Evolutionary conservation across 1,140 invertebrate species (phyloP).

Genomic region (Atta cephalotes): DNA sequence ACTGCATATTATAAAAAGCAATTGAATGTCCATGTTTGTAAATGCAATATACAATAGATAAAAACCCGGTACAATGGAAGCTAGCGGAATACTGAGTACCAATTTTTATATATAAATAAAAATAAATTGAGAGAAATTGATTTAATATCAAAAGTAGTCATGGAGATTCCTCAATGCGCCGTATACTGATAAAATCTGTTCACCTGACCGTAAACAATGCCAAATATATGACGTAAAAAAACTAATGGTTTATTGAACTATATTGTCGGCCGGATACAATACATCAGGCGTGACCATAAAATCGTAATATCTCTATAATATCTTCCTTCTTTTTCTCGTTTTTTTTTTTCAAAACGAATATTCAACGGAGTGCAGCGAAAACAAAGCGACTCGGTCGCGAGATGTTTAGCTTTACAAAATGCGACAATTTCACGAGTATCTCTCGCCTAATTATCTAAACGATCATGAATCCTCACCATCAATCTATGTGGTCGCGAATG

Average conservation of each 20-base stretch:
- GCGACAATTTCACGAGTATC: constrained; percentile 59
- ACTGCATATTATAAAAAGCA: constrained; percentile 1
- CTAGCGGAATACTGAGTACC: neutral
- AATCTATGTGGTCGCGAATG: constrained; percentile 71
- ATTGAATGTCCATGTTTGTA: constrained; percentile 29
- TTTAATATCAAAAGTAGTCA: constrained; percentile 28
- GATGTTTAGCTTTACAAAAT: constrained; percentile 22
- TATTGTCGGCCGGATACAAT: constrained; percentile 23
- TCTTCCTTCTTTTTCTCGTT: neutral
- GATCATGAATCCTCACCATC: constrained; percentile 67
- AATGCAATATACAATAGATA: constrained; percentile 15
- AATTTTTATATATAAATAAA: constrained; percentile 37
- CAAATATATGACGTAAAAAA: constrained; percentile 42
- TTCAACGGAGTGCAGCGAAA: constrained; percentile 54
- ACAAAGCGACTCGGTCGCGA: neutral
- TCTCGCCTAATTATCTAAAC: constrained; percentile 68
- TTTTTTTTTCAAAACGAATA: neutral
- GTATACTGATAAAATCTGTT: constrained; percentile 1
- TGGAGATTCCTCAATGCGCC: neutral
- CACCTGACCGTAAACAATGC: constrained; percentile 34
- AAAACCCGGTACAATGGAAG: neutral
- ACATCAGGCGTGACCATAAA: constrained; percentile 33
- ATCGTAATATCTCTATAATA: constrained; percentile 32
- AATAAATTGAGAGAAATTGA: constrained; percentile 24
- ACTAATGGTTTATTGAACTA: constrained; percentile 40